phyloP scores from a whole-genome alignment of 64 coral and sea anemone species.

The Montipora cactus region DNA sequence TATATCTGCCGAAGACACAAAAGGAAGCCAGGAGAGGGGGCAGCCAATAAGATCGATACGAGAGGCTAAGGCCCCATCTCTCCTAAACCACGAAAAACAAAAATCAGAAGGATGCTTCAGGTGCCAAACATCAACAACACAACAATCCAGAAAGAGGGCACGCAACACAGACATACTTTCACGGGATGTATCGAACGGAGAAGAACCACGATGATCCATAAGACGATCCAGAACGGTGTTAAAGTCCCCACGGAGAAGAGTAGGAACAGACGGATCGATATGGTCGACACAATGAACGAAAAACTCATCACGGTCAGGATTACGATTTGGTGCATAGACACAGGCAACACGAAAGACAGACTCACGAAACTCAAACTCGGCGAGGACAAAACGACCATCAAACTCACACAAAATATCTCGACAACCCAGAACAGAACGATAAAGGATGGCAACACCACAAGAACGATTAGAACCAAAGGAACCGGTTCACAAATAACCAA shows the following conservation, averaged over 20 bases:
- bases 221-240: not conserved
- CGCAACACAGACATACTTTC: not conserved
- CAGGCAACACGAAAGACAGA: not conserved
- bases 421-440: not conserved
- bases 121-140: slow-evolving; percentile 14
- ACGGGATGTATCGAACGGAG: not conserved
- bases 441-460: not conserved
- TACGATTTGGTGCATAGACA: not conserved
- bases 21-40: not conserved
- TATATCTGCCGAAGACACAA: not conserved
- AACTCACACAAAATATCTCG: not conserved
- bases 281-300: not conserved
- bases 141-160: not conserved
- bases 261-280: not conserved
- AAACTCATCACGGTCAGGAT: not conserved
- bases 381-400: not conserved
- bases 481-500: not conserved
- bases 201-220: not conserved
- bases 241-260: not conserved
- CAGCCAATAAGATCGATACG: slow-evolving; percentile 26
- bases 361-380: not conserved
- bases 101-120: not conserved
- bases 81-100: not conserved
- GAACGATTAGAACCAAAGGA: not conserved
- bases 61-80: not conserved